Conservation (phyloP, 2,888 invertebrate genomes). For the Ditylenchus weischeri region DNA sequence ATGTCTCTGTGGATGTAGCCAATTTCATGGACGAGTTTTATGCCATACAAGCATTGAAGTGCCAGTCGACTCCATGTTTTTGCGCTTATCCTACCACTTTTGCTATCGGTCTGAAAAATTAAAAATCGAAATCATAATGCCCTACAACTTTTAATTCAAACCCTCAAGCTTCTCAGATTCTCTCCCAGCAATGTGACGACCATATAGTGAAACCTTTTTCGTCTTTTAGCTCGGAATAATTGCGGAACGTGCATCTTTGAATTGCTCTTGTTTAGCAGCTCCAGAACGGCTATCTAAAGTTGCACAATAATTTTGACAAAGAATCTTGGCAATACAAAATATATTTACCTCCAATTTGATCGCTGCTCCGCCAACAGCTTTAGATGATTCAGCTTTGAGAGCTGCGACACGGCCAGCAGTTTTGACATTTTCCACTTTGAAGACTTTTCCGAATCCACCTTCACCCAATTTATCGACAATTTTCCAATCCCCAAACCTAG, state of each 20-base stretch:
- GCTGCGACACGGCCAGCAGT: slow-evolving; percentile 34
- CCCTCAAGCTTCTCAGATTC: slow-evolving; percentile 36
- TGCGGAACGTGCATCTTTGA: slow-evolving; percentile 43
- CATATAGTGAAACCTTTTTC: slow-evolving; percentile 47
- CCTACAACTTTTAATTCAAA: slow-evolving; percentile 22
- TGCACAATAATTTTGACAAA: not conserved
- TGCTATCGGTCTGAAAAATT: not conserved
- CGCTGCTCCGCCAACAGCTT: slow-evolving; percentile 48
- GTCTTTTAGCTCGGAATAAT: slow-evolving; percentile 41
- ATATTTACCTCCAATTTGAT: slow-evolving; percentile 45
- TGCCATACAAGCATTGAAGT: slow-evolving; percentile 43
- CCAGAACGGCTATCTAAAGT: slow-evolving; percentile 36
- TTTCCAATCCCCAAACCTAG: slow-evolving; percentile 31
- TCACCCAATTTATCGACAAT: slow-evolving; percentile 42
- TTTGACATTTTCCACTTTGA: slow-evolving; percentile 24
- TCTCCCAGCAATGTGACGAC: slow-evolving; percentile 46
- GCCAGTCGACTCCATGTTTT: slow-evolving; percentile 44
- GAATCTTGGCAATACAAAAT: not conserved
- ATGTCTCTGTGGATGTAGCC: slow-evolving; percentile 41
- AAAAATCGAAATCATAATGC: not conserved
- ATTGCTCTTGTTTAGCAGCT: slow-evolving; percentile 36
- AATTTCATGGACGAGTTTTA: slow-evolving; percentile 37
- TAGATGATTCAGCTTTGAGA: slow-evolving; percentile 50
- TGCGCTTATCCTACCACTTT: slow-evolving; percentile 6
- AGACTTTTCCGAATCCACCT: slow-evolving; percentile 51